A percentile compares a stretch with the other conserved stretches of the same genome.
Conservation (phyloP, 2,888 invertebrate species). For the Temnothorax unifasciatus region DNA sequence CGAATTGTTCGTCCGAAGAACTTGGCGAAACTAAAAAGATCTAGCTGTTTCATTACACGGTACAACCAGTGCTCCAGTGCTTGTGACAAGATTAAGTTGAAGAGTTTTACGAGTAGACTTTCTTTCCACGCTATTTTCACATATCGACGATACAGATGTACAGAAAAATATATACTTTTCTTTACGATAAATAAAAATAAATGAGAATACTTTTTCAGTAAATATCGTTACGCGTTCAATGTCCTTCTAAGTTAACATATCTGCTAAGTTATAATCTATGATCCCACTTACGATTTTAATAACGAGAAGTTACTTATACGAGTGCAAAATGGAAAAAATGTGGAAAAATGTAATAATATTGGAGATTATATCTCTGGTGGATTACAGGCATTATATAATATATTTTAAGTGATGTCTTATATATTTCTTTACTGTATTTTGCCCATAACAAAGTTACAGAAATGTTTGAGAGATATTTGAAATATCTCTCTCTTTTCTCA, state of each 20-base stretch:
- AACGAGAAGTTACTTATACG: not conserved
- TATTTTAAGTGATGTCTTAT: not conserved
- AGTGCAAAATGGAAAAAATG: not conserved
- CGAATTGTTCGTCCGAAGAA: conserved; percentile 15
- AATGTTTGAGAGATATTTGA: not conserved
- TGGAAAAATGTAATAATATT: conserved; percentile 6
- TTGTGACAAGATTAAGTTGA: conserved; percentile 8
- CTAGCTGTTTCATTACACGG: conserved; percentile 12
- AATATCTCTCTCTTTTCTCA: not conserved
- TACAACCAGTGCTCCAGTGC: conserved; percentile 2
- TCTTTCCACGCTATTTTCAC: not conserved
- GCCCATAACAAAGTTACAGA: not conserved
- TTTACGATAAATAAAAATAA: not conserved
- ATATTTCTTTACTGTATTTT: not conserved
- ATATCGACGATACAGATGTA: not conserved
- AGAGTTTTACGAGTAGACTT: conserved; percentile 23
- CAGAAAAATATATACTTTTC: not conserved
- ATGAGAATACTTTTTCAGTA: not conserved
- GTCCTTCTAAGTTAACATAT: not conserved
- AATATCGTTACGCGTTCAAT: not conserved
- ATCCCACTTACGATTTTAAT: not conserved
- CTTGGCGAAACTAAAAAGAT: conserved; percentile 18
- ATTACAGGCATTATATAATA: not conserved
- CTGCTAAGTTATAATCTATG: not conserved
- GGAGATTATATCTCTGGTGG: not conserved